phyloP scores from a whole-genome alignment of 2,797 vertebrate genomes.

The Chaunax sp. region DNA sequence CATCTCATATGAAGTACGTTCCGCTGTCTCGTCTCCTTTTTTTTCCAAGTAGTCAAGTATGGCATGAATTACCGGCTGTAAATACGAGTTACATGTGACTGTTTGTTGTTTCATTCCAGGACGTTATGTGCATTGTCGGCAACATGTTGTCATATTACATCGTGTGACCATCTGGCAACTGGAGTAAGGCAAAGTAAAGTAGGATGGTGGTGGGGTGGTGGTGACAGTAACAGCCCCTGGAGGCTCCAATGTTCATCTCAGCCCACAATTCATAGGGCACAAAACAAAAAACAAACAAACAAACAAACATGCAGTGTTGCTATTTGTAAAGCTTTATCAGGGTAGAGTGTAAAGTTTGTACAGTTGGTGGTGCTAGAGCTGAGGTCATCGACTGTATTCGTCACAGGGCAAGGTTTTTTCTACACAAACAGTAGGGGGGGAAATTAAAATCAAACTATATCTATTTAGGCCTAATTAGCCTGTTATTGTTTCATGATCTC shows the following conservation, averaged over 20 bases:
- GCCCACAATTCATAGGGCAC: neutral
- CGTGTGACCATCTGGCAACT: neutral
- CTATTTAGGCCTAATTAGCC: no score
- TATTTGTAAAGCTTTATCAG: neutral
- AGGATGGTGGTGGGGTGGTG: neutral
- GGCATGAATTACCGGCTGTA: neutral
- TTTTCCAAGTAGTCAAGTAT: neutral
- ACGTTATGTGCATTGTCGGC: neutral
- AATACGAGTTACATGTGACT: neutral
- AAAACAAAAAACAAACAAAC: neutral
- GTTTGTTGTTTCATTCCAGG: slow-evolving; percentile 5
- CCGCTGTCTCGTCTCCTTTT: neutral
- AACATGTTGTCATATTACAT: slow-evolving; percentile 4
- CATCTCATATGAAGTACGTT: neutral
- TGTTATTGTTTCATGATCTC: no score
- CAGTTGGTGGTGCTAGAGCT: neutral
- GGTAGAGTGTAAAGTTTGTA: neutral
- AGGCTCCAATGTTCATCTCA: neutral
- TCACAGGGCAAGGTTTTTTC: no score
- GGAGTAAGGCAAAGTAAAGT: neutral
- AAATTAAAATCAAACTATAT: no score
- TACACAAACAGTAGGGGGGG: no score
- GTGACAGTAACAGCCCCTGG: neutral
- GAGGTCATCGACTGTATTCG: no score
- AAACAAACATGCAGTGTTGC: neutral